Conservation (phyloP, 2,888 invertebrate genomes). For the Galeopsomyia nigrocyanea region DNA sequence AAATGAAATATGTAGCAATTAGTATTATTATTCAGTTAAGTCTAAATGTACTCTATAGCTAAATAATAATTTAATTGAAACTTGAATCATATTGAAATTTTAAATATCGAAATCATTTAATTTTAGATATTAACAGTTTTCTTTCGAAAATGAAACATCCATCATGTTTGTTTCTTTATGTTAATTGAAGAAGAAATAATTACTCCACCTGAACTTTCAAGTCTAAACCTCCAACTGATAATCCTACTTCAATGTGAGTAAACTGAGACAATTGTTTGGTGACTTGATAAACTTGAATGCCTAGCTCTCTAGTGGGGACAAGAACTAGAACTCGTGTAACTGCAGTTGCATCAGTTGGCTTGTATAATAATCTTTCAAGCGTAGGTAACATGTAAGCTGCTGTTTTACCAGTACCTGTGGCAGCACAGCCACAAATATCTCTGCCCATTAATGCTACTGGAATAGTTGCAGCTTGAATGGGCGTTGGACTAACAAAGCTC, state of each 20-base stretch:
- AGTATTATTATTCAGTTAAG: conserved; percentile 27
- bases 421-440: conserved; percentile 98
- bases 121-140: too few species aligned
- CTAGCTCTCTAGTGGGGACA: conserved; percentile 97
- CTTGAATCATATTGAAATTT: too few species aligned
- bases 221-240: conserved; percentile 91
- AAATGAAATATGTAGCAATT: conserved; percentile 18
- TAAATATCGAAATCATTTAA: too few species aligned
- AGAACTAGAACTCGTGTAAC: conserved; percentile 90
- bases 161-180: neutral
- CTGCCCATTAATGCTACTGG: conserved; percentile 92
- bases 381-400: conserved; percentile 99
- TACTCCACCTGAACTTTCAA: conserved; percentile 76
- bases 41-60: conserved; percentile 16
- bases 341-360: conserved; percentile 79
- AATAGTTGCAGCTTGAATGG: conserved; percentile 95
- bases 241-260: conserved; percentile 83
- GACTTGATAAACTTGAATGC: conserved; percentile 97
- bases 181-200: conserved; percentile 36
- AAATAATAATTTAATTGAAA: conserved; percentile 23
- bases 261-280: conserved; percentile 91
- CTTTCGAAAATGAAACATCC: too few species aligned
- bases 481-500: conserved; percentile 95
- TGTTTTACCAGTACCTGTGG: conserved; percentile 98
- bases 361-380: conserved; percentile 91